A percentile compares a stretch with the other conserved stretches of the same genome.
phyloP scores from a whole-genome alignment of 2,797 vertebrate species.

The Brotula barbata region DNA sequence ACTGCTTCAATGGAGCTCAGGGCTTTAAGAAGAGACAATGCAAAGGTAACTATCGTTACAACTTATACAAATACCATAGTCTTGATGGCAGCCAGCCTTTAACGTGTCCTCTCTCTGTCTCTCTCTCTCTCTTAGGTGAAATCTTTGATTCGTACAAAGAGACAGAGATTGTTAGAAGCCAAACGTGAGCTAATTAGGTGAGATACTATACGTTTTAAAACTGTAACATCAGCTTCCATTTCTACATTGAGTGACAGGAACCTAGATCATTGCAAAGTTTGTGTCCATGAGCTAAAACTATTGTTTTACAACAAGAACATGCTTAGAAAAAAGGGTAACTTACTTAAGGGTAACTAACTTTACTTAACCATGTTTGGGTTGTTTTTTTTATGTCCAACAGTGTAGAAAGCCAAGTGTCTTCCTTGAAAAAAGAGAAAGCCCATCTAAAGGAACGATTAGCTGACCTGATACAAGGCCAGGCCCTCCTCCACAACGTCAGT shows the following conservation, averaged over 20 bases:
- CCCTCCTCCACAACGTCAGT: slow-evolving; percentile 57
- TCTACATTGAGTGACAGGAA: background rate
- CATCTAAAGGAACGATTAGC: slow-evolving; percentile 43
- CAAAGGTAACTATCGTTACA: slow-evolving; percentile 58
- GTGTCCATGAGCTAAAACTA: background rate
- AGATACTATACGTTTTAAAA: slow-evolving; percentile 11
- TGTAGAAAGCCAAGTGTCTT: slow-evolving; percentile 42
- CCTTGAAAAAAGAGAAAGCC: slow-evolving; percentile 55
- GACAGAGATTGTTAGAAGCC: slow-evolving; percentile 51
- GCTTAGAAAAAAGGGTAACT: no score
- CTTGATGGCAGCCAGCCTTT: background rate
- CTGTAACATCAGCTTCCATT: background rate
- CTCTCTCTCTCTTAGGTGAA: slow-evolving; percentile 43
- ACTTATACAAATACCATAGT: background rate
- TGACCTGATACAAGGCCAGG: slow-evolving; percentile 51
- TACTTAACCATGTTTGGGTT: background rate
- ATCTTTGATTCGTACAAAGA: slow-evolving; percentile 48
- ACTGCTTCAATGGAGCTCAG: slow-evolving; percentile 38
- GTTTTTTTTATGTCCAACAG: slow-evolving; percentile 33
- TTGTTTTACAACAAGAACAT: no score
- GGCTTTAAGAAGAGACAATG: slow-evolving; percentile 53
- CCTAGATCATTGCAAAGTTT: background rate
- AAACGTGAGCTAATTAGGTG: slow-evolving; percentile 69
- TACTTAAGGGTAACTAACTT: no score
- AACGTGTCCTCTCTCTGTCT: slow-evolving; percentile 12